Base-by-base conservation (phyloP, 2,888 invertebrate genomes). In the Polydrusus cervinus region DNA sequence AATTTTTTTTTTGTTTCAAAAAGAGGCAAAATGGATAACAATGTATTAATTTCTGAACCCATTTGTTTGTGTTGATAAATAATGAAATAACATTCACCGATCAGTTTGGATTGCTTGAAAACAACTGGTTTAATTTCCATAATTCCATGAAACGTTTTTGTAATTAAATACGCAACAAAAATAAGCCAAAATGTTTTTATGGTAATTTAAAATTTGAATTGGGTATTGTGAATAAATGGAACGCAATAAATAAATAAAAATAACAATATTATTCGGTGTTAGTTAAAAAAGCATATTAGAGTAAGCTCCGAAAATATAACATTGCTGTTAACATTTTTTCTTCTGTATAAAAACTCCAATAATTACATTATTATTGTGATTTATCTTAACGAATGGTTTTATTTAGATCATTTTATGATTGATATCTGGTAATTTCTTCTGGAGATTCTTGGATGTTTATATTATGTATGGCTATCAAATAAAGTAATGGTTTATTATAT, bases 81-180 rank as follows among this genome's bases (percentile, higher is more conserved):
- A 51, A 51, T 51, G 25, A 51, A 55, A 30, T 30, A 55, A 55
- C 30, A 30, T 55, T 30, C 30, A 55, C 30, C n/a, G 25, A 25
- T 30, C 55, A 51, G 55, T 30, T 7, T 30, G 8, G 34, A 34
- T 34, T 34, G 34, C 34, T 34, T 34, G 34, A 30, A 30, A 55
- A 55, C 55, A 55, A n/a, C 30, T 20, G 51, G 51, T 51, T 51
- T 51, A 51, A 51, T 51, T 51, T 20, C 51, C 51, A 51, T 51
- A 51, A 51, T 51, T 51, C 25, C 18, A 13, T 13, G 51, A 20
- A 51, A 51, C 51, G 51, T 20, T 51, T 51, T 25, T 51, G 20
- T 25, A 51, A 51, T 51, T 51, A 51, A 49, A 49, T 49, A 18
- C 25, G 10, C 20, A 25, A 10, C n/a, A 25, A 20, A 51, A 51